phyloP scores from a whole-genome alignment of 2,797 vertebrate species.

The Streptopelia turtur region DNA sequence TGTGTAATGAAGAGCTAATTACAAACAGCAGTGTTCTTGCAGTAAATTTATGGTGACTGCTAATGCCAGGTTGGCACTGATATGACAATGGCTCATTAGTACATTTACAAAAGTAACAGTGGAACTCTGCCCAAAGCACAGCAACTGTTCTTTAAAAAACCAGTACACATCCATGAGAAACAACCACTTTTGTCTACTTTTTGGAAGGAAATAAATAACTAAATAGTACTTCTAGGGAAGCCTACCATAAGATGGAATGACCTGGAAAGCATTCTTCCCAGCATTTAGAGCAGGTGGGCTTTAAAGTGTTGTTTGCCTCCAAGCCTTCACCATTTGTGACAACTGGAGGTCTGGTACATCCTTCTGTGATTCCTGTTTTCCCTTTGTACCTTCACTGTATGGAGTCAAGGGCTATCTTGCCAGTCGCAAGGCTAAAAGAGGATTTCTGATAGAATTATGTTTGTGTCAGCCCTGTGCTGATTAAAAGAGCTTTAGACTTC shows the following conservation, averaged over 20 bases:
- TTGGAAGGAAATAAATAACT: background rate
- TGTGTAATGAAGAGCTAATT: conserved; percentile 89
- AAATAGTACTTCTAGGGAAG: conserved; percentile 21
- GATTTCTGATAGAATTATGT: background rate
- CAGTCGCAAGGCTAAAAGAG: background rate
- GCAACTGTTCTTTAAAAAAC: conserved; percentile 18
- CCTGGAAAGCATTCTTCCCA: conserved; percentile 34
- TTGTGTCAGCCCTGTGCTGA: background rate
- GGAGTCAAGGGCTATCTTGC: background rate
- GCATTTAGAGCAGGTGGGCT: background rate
- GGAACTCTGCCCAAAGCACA: conserved; percentile 71
- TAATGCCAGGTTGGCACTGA: conserved; percentile 81
- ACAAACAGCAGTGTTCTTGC: conserved; percentile 84
- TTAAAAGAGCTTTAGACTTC: background rate
- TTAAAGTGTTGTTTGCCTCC: conserved; percentile 8
- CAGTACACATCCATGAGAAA: background rate
- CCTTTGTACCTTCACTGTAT: background rate
- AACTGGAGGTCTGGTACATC: background rate
- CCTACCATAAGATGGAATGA: background rate
- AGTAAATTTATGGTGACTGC: conserved; percentile 82
- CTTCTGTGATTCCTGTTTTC: background rate
- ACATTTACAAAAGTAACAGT: conserved; percentile 80
- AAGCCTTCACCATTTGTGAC: background rate
- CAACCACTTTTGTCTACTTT: conserved; percentile 11
- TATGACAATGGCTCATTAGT: conserved; percentile 84